These are phyloP conservation scores for Rhorus exstirpatorius DNA, from an alignment of 2,888 invertebrate genomes.

Conservation along the genomic window DNA sequence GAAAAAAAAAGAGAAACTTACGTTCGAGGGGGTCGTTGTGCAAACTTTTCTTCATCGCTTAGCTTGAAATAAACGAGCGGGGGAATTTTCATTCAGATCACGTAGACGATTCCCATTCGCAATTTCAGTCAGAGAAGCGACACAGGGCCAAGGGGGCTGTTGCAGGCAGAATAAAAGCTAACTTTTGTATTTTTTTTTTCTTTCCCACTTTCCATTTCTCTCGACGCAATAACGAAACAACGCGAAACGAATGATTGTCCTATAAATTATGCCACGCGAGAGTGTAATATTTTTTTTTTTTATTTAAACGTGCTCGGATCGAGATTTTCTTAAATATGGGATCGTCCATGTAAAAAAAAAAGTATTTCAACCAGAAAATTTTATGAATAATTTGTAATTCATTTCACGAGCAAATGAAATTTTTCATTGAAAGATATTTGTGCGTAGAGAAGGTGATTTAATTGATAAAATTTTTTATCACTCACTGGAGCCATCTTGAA, in stretches of 20 bases:
- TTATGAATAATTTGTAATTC: no score
- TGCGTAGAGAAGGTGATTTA: no score
- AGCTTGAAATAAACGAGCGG: conserved; percentile 49
- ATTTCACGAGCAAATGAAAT: no score
- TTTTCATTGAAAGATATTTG: no score
- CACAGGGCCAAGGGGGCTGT: conserved; percentile 43
- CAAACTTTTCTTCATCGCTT: conserved; percentile 29
- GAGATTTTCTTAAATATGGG: no score
- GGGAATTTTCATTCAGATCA: conserved; percentile 72
- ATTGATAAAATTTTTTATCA: no score
- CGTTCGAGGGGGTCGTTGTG: conserved; percentile 13
- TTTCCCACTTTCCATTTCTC: conserved; percentile 1
- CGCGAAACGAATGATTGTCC: background rate
- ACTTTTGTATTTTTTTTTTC: conserved; percentile 19
- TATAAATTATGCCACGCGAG: conserved; percentile 19
- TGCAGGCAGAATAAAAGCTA: conserved; percentile 5
- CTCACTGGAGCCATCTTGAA: no score
- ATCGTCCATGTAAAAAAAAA: no score
- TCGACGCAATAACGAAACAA: conserved; percentile 10
- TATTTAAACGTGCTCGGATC: no score
- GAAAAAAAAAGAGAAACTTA: conserved; percentile 15
- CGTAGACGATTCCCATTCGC: conserved; percentile 74
- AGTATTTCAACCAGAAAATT: no score
- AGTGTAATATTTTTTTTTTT: conserved; percentile 9
- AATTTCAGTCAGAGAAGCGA: conserved; percentile 74